A percentile compares a stretch with the other conserved stretches of the same genome.
Conservation (phyloP, 2,888 invertebrate species). For the Dryococelus australis region DNA sequence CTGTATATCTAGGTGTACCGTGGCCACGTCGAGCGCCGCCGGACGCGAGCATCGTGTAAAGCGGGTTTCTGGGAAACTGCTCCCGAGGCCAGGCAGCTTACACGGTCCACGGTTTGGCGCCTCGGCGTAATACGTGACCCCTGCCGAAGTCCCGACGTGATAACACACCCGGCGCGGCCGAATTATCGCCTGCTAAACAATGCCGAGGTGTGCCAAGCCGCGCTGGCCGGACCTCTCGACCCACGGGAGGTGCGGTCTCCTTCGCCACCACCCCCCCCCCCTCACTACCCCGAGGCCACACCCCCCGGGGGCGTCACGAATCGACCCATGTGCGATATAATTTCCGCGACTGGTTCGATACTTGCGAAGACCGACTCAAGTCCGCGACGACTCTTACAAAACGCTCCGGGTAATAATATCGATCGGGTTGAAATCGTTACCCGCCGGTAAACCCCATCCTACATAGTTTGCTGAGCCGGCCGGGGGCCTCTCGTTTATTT, state of each 20-base stretch:
- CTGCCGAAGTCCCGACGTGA: too few relatives aligned
- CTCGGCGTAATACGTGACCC: too few relatives aligned
- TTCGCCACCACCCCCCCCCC: too few relatives aligned
- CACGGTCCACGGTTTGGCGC: too few relatives aligned
- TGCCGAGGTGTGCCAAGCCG: too few relatives aligned
- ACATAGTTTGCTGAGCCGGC: background rate
- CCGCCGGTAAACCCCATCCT: background rate
- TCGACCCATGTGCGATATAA: background rate
- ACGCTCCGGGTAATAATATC: background rate
- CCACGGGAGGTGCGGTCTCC: background rate
- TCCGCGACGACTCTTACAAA: background rate
- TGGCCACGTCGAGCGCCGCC: too few relatives aligned
- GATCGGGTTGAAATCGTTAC: background rate
- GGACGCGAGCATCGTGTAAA: too few relatives aligned
- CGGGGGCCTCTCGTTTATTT: background rate
- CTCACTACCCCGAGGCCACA: background rate
- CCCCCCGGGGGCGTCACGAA: background rate
- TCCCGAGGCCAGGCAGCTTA: too few relatives aligned
- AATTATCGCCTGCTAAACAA: too few relatives aligned
- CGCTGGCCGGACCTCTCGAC: background rate
- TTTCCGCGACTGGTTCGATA: background rate
- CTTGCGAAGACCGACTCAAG: background rate
- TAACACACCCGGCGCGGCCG: too few relatives aligned
- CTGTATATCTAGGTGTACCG: too few relatives aligned
- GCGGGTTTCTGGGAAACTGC: too few relatives aligned